These are phyloP conservation scores for Pogonocherus hispidulus DNA, from an alignment of 2,888 invertebrate species.

Conservation along the genomic window DNA sequence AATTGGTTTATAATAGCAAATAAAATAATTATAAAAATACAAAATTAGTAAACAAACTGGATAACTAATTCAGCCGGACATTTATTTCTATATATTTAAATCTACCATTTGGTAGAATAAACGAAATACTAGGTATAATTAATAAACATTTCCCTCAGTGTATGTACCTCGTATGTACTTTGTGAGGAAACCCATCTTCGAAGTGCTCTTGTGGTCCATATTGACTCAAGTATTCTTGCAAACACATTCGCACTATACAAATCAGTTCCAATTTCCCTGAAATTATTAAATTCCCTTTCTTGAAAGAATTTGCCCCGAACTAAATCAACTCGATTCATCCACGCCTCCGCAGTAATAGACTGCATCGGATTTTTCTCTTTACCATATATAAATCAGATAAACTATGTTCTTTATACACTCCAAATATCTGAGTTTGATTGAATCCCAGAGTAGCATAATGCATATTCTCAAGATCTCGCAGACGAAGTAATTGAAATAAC, in stretches of 20 bases:
- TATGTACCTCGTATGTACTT: too few species aligned
- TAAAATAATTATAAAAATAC: too few species aligned
- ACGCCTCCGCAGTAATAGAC: neutral
- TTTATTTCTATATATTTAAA: too few species aligned
- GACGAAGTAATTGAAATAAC: constrained; percentile 1
- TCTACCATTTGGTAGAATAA: too few species aligned
- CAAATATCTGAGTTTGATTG: neutral
- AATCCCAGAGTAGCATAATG: neutral
- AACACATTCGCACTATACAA: neutral
- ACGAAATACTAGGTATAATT: too few species aligned
- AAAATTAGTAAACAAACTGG: too few species aligned
- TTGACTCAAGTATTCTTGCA: neutral
- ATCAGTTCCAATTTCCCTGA: neutral
- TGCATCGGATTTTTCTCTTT: neutral
- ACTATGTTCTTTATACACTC: neutral
- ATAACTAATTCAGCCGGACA: too few species aligned
- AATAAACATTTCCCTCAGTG: too few species aligned
- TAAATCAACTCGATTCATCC: neutral
- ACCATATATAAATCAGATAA: neutral
- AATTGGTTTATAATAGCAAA: too few species aligned
- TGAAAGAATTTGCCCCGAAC: neutral
- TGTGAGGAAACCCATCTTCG: neutral
- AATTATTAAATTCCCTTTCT: neutral
- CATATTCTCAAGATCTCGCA: neutral
- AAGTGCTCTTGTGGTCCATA: neutral